phyloP scores from a whole-genome alignment of 1,140 invertebrate genomes.

The Trachelipus rathkii region DNA sequence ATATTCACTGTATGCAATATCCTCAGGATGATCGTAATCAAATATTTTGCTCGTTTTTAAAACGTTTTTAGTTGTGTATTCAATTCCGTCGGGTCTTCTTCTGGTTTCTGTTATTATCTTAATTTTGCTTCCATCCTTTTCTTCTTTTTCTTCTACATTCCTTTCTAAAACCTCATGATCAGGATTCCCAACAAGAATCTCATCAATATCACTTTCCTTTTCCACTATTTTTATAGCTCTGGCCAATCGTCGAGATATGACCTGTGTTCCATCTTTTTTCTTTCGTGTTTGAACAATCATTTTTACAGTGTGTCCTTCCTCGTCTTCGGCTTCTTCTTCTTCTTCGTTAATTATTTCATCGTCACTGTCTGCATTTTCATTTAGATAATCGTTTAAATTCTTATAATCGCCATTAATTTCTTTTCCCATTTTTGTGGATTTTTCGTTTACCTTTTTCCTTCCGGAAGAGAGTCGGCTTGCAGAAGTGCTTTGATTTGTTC shows the following conservation, averaged over 20 bases:
- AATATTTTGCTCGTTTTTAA: constrained; percentile 44
- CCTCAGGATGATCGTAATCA: constrained; percentile 44
- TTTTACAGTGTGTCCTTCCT: constrained; percentile 39
- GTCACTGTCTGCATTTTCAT: constrained; percentile 27
- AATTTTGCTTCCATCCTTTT: constrained; percentile 42
- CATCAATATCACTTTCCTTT: constrained; percentile 41
- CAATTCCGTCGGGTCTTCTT: constrained; percentile 40
- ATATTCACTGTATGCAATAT: constrained; percentile 39
- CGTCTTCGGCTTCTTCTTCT: constrained; percentile 40
- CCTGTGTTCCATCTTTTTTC: constrained; percentile 42
- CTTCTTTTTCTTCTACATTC: constrained; percentile 40
- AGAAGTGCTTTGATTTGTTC: background rate
- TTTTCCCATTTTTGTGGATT: constrained; percentile 32
- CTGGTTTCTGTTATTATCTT: constrained; percentile 44
- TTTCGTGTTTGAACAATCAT: constrained; percentile 41
- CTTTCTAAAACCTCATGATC: constrained; percentile 42
- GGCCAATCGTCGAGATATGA: constrained; percentile 39
- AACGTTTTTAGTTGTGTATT: constrained; percentile 43
- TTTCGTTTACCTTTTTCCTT: constrained; percentile 31
- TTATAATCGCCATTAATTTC: constrained; percentile 36
- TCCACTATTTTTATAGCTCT: constrained; percentile 38
- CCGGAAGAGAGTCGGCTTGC: background rate
- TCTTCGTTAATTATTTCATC: constrained; percentile 40
- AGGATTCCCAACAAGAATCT: constrained; percentile 43
- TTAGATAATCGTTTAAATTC: constrained; percentile 36